Evolutionary conservation across 2,888 invertebrate genomes (phyloP), one percentile per base, ranked within the genome.

Genomic region (Melanargia galathea): DNA sequence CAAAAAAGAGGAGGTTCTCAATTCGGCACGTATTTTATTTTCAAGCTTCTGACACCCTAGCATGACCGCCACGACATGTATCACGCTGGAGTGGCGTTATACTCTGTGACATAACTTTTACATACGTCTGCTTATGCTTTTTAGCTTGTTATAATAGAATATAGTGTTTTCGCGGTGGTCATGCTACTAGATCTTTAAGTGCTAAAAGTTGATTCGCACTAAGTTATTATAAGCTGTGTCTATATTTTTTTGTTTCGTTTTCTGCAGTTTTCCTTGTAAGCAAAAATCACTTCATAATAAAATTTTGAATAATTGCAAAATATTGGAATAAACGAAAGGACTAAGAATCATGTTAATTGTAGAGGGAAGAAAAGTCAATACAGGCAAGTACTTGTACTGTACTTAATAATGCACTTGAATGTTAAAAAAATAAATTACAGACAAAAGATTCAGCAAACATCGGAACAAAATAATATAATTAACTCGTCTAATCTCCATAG

Each of bases 311-410:
- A 30, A 30, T 30, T 30, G 6, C 30, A 6, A 30, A 7, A 30
- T 8, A 30, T 30, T 30, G 6, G 30, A 30, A 30, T 30, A 6
- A 8, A 30, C 30, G 4, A 3, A 30, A 30, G 8, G 30, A 30
- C n/a, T n/a, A n/a, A 30, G 7, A 30, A 30, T 30, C 30, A 30
- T 6, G 6, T 8, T 30, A 30, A 7, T 30, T 6, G 8, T 30
- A 30, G 3, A 30, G 3, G 24, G 5, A 5, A 30, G 30, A 30
- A 30, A 30, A 43, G 10, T 43, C 7, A 16, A 18, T n/a, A n/a
- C n/a, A n/a, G n/a, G n/a, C n/a, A 43, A 43, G 43, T 18, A 43
- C 43, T 43, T 43, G 43, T 43, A 38, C 13, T 38, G 38, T 38
- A 40, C 16, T 16, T 40, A 40, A 40, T 18, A 40, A 40, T 18